Percentiles rank a stretch among this genome's conserved stretches.
Evolutionary conservation across 92 coral and sea anemone genomes (phyloP).

Genomic region (Montipora capitata): DNA sequence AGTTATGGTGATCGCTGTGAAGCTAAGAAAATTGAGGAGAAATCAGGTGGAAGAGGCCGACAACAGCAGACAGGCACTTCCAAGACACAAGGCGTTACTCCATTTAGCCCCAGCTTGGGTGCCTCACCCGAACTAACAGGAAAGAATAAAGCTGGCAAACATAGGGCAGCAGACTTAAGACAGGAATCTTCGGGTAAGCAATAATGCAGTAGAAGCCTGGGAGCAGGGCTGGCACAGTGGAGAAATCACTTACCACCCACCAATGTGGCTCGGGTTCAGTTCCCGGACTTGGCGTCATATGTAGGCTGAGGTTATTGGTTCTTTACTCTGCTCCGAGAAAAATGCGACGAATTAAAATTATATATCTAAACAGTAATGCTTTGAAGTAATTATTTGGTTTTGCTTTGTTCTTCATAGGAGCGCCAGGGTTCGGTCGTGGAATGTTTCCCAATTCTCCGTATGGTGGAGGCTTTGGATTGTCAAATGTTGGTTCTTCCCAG

Average conservation of each 20-base stretch:
- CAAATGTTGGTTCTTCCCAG: constrained; percentile 35
- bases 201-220: no score
- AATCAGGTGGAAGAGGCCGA: not conserved
- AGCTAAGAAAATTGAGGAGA: constrained; percentile 76
- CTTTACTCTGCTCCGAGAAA: no score
- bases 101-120: constrained; percentile 57
- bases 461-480: constrained; percentile 53
- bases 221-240: no score
- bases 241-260: no score
- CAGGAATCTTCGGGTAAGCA: constrained; percentile 56
- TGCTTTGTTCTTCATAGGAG: constrained; percentile 8
- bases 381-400: no score
- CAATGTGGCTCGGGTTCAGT: no score
- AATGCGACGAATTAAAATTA: no score
- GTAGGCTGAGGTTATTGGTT: no score
- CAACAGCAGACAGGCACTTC: constrained; percentile 34
- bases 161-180: constrained; percentile 34
- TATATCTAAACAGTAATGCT: no score
- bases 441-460: constrained; percentile 28
- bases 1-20: constrained; percentile 89
- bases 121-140: constrained; percentile 60
- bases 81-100: not conserved
- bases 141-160: constrained; percentile 14
- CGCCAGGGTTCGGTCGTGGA: constrained; percentile 52
- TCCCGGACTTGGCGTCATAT: no score